Evolutionary conservation across 2,113 vertebrate species (phyloP).

Genomic region (Phrynocephalus versicolor): DNA sequence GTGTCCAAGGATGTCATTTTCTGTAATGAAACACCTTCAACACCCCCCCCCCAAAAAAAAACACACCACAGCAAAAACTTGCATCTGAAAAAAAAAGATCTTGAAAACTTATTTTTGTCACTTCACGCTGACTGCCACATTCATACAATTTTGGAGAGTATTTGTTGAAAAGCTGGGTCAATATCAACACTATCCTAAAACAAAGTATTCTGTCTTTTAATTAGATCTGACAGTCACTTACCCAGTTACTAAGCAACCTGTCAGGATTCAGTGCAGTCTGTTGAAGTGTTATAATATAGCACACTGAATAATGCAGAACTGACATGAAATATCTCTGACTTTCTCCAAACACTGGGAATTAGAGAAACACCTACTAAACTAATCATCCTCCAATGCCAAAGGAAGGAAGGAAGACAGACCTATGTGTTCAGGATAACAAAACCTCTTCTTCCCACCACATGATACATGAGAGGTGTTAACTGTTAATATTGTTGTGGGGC

Average conservation of each 20-base stretch:
- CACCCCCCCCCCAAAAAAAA: background rate
- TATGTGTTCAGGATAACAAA: background rate
- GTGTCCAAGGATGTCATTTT: background rate
- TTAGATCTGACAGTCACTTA: background rate
- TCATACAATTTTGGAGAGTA: conserved; percentile 33
- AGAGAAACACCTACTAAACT: background rate
- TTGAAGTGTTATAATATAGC: conserved; percentile 11
- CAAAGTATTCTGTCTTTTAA: conserved; percentile 14
- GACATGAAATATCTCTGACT: conserved; percentile 7
- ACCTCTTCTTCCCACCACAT: background rate
- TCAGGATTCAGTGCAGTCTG: conserved; percentile 12
- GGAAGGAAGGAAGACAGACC: too few species aligned
- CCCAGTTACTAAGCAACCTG: conserved; percentile 2
- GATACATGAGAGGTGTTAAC: background rate
- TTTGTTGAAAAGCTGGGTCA: background rate
- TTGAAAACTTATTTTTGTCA: conserved; percentile 36
- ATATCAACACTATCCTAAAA: background rate
- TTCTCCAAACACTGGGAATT: conserved; percentile 3
- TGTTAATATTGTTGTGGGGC: background rate
- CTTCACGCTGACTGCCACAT: conserved; percentile 9
- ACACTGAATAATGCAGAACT: background rate
- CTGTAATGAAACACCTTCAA: background rate
- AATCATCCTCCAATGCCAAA: conserved; percentile 5
- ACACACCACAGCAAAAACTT: background rate
- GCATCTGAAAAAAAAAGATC: conserved; percentile 27